phyloP scores from a whole-genome alignment of 2,888 invertebrate species.

The Phaonia tiefii region DNA sequence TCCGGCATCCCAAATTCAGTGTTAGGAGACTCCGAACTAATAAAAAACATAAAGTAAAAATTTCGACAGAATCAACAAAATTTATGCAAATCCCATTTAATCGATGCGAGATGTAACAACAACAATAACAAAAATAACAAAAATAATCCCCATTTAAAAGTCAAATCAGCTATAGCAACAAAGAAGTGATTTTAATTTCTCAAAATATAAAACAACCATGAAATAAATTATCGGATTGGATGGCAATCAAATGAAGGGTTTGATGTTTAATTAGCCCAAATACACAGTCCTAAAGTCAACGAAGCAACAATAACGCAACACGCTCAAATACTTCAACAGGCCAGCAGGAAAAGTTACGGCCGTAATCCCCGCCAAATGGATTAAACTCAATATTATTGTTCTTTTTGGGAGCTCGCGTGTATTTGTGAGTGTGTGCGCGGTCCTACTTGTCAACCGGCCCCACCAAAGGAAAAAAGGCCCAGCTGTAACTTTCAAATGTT shows the following conservation, averaged over 20 bases:
- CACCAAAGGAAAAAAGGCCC: not conserved
- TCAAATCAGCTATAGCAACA: conserved; percentile 12
- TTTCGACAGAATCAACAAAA: not conserved
- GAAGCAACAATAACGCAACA: conserved; percentile 5
- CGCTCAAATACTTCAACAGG: no score
- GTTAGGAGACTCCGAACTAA: no score
- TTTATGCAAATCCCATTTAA: conserved; percentile 46
- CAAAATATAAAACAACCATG: no score
- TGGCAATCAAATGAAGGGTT: conserved; percentile 25
- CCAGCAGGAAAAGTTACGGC: conserved; percentile 4
- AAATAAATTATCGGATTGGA: conserved; percentile 43
- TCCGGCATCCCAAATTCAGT: no score
- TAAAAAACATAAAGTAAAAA: no score
- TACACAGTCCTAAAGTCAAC: conserved; percentile 20
- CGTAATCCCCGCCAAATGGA: conserved; percentile 46
- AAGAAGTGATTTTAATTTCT: conserved; percentile 45
- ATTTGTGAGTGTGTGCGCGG: not conserved
- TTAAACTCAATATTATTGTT: conserved; percentile 49
- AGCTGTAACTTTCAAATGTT: conserved; percentile 36
- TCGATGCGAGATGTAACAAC: not conserved
- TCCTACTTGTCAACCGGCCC: conserved; percentile 14
- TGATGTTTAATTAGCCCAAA: conserved; percentile 33
- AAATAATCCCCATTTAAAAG: conserved; percentile 16
- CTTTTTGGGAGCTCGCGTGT: conserved; percentile 19
- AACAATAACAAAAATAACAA: conserved; percentile 16